phyloP scores from a whole-genome alignment of 2,797 vertebrate genomes.

The Emydoidea blandingii region DNA sequence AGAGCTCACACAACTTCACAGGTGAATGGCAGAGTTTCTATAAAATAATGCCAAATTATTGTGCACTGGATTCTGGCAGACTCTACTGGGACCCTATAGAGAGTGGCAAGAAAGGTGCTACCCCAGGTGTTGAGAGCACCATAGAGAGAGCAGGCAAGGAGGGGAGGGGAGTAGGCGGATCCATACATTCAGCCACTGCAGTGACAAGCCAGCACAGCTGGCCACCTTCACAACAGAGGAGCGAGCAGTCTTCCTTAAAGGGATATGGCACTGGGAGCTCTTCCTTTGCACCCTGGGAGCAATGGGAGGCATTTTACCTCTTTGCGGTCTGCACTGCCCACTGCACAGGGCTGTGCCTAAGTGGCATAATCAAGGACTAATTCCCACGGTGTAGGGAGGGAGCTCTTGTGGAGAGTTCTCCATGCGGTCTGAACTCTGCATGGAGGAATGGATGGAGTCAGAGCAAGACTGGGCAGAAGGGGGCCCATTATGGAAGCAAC shows the following conservation, averaged over 20 bases:
- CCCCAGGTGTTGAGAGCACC: not conserved
- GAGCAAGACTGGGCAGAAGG: not conserved
- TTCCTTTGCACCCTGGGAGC: not conserved
- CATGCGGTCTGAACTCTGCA: not conserved
- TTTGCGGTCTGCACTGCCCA: not conserved
- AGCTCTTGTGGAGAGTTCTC: not conserved
- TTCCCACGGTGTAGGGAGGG: not conserved
- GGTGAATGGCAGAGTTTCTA: not conserved
- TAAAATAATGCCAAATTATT: not conserved
- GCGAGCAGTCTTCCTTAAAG: not conserved
- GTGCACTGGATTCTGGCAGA: not conserved
- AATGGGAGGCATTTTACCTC: not conserved
- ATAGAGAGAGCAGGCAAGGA: no score
- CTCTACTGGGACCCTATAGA: not conserved
- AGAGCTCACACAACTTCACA: not conserved
- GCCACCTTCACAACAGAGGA: not conserved
- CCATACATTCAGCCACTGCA: not conserved
- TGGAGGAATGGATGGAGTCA: not conserved
- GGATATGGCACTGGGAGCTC: not conserved
- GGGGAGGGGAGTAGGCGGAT: not conserved
- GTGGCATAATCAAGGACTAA: no score
- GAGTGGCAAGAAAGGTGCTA: not conserved
- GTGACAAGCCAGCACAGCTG: no score
- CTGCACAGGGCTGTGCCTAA: no score
- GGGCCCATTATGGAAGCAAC: not conserved